Conservation (phyloP, 2,113 vertebrate genomes). For the Eulemur rufifrons region DNA sequence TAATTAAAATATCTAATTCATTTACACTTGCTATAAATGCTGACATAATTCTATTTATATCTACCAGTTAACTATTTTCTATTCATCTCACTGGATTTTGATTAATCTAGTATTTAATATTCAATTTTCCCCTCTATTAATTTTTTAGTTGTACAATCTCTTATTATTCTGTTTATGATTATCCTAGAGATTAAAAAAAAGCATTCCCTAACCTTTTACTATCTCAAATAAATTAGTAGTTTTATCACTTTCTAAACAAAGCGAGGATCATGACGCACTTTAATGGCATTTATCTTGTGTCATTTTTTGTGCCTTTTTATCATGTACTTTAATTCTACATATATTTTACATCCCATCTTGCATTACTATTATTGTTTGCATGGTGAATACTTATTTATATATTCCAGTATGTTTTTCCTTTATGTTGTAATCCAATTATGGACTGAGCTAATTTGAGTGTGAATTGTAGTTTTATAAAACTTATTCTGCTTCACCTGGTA, state of each 20-base stretch:
- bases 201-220: not conserved
- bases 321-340: not conserved
- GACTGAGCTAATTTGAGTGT: not conserved
- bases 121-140: not conserved
- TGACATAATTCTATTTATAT: not conserved
- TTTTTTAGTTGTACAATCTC: not conserved
- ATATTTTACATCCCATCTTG: not conserved
- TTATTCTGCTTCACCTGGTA: not conserved
- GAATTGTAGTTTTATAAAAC: not conserved
- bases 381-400: not conserved
- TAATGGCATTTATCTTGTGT: not conserved
- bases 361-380: not conserved
- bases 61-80: not conserved
- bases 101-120: conserved; percentile 33
- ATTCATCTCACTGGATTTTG: not conserved
- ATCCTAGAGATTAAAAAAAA: not conserved
- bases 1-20: not conserved
- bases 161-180: not conserved
- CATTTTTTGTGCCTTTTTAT: not conserved
- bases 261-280: not conserved
- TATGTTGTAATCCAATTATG: not conserved
- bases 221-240: not conserved
- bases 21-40: not conserved
- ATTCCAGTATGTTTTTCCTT: not conserved
- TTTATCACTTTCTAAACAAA: conserved; percentile 9